Base-by-base conservation (phyloP, 2,888 invertebrate genomes). In the Thymelicus sylvestris region DNA sequence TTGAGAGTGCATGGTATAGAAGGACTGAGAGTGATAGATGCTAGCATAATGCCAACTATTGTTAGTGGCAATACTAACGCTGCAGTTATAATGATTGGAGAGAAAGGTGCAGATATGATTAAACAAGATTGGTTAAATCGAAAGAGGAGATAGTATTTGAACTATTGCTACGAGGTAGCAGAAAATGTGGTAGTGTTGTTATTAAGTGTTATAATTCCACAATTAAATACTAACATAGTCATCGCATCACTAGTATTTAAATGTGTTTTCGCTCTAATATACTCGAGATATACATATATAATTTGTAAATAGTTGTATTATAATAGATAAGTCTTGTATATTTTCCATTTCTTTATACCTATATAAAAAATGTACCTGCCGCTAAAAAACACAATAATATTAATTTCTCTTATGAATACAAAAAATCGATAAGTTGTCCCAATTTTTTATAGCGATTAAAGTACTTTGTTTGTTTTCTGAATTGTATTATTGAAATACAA, bases 1-100 rank as follows among this genome's bases (percentile, higher is more conserved):
- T 86, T 98, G 59, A 93, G 95, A 61, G 97, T 98, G 0, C 95
- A 97, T 78, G 98, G 98, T 1, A 91, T 98, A 0, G 90, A 95
- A 67, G 96, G 97, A 12, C 91, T 98, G 39, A 94, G 98, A 74
- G 97, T 98, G 19, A 96, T 98, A 77, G 98, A 98, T 83, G 97
- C 97, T 44, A 97, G 97, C 79, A 96, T 98, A 77, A 98, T 98
- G 97, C 98, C 98, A 0, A 96, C 96, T 1, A 97, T 98, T 78
- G 96, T 96, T 41, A 97, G 97, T 81, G 98, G 98, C 7, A 98
- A 98, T 82, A 98, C 98, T 0, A 98, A 98, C 86, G 98, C 98
- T 0, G 97, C 98, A 0, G 96, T 96, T n/a, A 97, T 98, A 65
- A 98, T 98, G 98, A 97, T 98, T 44, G 98, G 96, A 0, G 98